Base-by-base conservation (phyloP, 2,797 vertebrate genomes). In the Chanos chanos region DNA sequence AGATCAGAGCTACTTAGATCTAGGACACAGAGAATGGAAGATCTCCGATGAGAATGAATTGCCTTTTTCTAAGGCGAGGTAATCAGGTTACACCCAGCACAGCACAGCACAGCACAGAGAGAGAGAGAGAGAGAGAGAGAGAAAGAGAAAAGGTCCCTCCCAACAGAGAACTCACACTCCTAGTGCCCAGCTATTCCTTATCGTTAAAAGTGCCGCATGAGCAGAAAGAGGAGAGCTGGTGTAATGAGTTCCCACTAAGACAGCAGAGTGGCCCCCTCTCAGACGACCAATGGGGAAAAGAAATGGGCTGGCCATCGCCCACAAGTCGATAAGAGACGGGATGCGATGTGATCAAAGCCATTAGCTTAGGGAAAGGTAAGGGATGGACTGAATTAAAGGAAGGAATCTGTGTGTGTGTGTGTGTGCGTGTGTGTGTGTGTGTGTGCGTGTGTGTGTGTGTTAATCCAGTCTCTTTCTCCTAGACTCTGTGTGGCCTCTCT, bases 21-120 rank as follows among this genome's bases (percentile, higher is more conserved):
- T 81, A 81, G 87, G 86, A 77, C 82, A 83, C 73, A 63, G 40
- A 5, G 43, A 45, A 39, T 16, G 44, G 45, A 75, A 66, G 73
- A 70, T 79, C 51, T 63, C 64, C 28, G 64, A 58, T 60, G 60
- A 69, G 43, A 57, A 71, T 54, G 51, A 71, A 71, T 71, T 66
- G 52, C 43, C 57, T 65, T 62, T 57, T 74, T 63, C 39, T 36
- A 41, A 61, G 64, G 61, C 61, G 6, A 59, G 57, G 61, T 76
- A 77, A 76, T 69, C 61, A 70, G 70, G 53, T 61, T 60, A 58
- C 34, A 41, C 54, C 21, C 22, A 66, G 36, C 48, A 54, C 40
- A 52, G 22, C 15, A 40, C n/a, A n/a, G n/a, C n/a, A n/a, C n/a
- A n/a, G n/a, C n/a, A n/a, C 44, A 48, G 44, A 27, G 44, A 27